Base-by-base conservation (phyloP, 2,113 vertebrate genomes). In the Falcunculus frontatus region DNA sequence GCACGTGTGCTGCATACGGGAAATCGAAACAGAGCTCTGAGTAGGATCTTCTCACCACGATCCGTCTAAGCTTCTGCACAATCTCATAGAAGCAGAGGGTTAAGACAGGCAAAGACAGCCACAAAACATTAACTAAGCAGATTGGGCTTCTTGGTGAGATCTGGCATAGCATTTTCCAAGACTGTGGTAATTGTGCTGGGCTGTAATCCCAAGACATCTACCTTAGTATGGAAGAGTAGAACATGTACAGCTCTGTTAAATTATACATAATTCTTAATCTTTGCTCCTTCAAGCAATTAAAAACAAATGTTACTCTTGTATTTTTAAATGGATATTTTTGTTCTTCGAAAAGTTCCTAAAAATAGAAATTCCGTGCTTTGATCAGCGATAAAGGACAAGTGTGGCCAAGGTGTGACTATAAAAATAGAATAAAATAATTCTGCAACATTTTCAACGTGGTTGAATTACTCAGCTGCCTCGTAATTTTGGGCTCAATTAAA, bases 401-500 rank as follows among this genome's bases (percentile, higher is more conserved):
- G 3, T 19, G 20, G 49, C 20, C 27, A 84, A 86, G 1, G 4
- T 16, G 17, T 67, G 52, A 22, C 11, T 27, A 63, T 57, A 74
- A 93, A 89, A 77, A 32, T 4, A 68, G 41, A 60, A 57, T 37
- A 44, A 77, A 89, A 47, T 47, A 80, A 73, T 59, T 74, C 26
- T 47, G 39, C 53, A 82, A n/a, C 32, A 35, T 63, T 88, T 65
- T 59, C 46, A 56, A 59, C 39, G 15, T 15, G 7, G 41, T 56
- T 92, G 55, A 94, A 70, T 78, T 78, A 70, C 14, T 25, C 47
- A 82, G 30, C 9, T 62, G 42, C 20, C 62, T 95, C 57, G 35
- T 62, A 37, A 87, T 74, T 86, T 88, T 47, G 63, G 46, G 47
- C 27, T 95, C 72, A 84, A 59, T 86, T 86, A 91, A 95, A 92